phyloP scores from a whole-genome alignment of 2,113 vertebrate genomes.

The Ceratotherium simum region DNA sequence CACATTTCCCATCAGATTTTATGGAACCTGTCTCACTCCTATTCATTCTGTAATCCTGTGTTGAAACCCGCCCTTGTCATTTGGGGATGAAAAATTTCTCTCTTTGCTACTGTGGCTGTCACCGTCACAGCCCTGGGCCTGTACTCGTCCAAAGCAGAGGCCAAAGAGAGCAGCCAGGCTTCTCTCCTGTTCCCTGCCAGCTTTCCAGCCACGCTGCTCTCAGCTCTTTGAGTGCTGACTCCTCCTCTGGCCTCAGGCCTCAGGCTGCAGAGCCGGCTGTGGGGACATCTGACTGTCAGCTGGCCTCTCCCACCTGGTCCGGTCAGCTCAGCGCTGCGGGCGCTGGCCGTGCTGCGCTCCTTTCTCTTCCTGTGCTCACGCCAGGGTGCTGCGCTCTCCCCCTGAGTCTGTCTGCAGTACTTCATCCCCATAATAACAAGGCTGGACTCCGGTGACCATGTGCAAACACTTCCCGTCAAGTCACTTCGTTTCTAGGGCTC shows the following conservation, averaged over 20 bases:
- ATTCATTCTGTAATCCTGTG: slow-evolving; percentile 8
- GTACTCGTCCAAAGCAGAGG: slow-evolving; percentile 30
- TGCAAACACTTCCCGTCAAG: slow-evolving; percentile 40
- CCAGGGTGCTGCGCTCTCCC: neutral
- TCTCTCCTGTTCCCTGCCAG: neutral
- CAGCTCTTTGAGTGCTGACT: neutral
- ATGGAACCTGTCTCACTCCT: neutral
- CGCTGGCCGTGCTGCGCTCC: accelerated
- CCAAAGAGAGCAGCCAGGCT: neutral
- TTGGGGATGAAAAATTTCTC: neutral
- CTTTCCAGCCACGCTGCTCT: neutral
- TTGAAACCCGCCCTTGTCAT: slow-evolving; percentile 24
- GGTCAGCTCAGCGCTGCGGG: neutral
- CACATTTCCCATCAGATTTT: neutral
- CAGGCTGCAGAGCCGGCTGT: neutral
- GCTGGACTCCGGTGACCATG: neutral
- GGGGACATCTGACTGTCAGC: neutral
- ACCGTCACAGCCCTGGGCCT: slow-evolving; percentile 7
- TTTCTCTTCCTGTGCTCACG: neutral
- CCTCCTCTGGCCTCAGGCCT: neutral
- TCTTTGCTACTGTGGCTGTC: neutral
- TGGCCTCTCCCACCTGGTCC: neutral
- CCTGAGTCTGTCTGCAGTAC: neutral
- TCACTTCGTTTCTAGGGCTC: neutral
- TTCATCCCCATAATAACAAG: slow-evolving; percentile 44